These are phyloP conservation scores for Schrankia costaestrigalis DNA, from an alignment of 2,888 invertebrate genomes.

Conservation along the genomic window DNA sequence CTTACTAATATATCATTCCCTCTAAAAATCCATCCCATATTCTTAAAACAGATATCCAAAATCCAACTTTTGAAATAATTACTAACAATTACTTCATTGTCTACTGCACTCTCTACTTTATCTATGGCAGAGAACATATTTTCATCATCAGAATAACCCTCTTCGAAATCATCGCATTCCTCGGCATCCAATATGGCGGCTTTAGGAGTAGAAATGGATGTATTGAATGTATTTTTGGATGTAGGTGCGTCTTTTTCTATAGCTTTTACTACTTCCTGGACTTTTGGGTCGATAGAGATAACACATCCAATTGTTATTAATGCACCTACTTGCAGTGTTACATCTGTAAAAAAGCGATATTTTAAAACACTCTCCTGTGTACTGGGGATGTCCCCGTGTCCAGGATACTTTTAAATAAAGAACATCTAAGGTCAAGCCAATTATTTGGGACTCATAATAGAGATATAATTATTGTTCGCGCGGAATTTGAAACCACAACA, in stretches of 20 bases:
- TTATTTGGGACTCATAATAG: too few species aligned
- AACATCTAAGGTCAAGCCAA: neutral
- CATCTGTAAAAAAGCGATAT: constrained; percentile 66
- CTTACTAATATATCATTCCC: constrained; percentile 54
- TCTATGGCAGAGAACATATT: constrained; percentile 52
- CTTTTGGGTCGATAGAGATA: constrained; percentile 82
- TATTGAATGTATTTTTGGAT: too few species aligned
- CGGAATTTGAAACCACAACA: too few species aligned
- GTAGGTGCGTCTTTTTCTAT: constrained; percentile 75
- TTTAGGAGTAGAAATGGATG: constrained; percentile 18
- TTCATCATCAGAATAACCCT: constrained; percentile 72
- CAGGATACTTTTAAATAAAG: neutral
- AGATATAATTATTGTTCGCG: too few species aligned
- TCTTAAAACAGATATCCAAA: constrained; percentile 82
- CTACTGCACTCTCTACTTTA: constrained; percentile 27
- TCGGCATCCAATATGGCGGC: constrained; percentile 37
- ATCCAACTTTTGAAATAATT: constrained; percentile 80
- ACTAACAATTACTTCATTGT: constrained; percentile 27
- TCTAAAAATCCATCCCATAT: constrained; percentile 69
- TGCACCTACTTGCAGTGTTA: constrained; percentile 86
- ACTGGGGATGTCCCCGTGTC: neutral
- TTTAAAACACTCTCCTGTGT: neutral
- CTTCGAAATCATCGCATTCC: constrained; percentile 69
- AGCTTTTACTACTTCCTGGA: constrained; percentile 82
- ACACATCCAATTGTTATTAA: constrained; percentile 87